These are phyloP conservation scores for Neoitamus cyanurus DNA, from an alignment of 2,888 invertebrate species.

Conservation along the genomic window DNA sequence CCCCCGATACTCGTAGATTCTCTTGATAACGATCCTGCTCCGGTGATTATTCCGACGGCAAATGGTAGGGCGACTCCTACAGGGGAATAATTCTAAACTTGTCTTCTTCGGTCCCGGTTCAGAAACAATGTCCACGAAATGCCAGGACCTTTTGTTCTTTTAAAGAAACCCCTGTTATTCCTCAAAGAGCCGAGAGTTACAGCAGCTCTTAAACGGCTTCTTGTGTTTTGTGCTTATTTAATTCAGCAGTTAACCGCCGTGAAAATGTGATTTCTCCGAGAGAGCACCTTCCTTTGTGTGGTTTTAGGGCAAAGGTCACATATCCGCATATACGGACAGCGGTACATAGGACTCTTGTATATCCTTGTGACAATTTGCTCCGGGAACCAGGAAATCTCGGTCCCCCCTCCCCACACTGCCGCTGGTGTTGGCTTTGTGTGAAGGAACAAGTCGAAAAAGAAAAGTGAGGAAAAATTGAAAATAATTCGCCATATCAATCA, in stretches of 20 bases:
- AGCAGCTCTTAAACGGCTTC: neutral
- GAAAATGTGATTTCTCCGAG: neutral
- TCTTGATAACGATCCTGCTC: neutral
- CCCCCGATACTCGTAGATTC: neutral
- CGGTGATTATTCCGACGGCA: neutral
- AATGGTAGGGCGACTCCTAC: neutral
- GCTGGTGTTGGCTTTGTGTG: neutral
- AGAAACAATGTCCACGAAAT: neutral
- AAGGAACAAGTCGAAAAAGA: conserved; percentile 6
- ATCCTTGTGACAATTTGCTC: neutral
- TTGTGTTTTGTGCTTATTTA: conserved; percentile 1
- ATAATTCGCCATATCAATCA: conserved; percentile 44
- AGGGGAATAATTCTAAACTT: neutral
- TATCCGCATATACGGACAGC: neutral
- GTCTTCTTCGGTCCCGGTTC: neutral
- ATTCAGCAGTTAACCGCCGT: neutral
- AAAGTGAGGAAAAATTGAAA: conserved; percentile 41
- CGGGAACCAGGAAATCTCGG: conserved; percentile 4
- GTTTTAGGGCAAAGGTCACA: conserved; percentile 8
- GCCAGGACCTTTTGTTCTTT: neutral
- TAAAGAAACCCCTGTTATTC: neutral
- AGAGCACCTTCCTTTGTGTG: neutral
- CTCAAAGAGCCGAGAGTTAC: neutral
- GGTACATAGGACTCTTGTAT: neutral
- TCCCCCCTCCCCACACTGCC: neutral